Evolutionary conservation across 2,797 vertebrate species (phyloP), one percentile per base, ranked within the genome.

Genomic region (Mastacembelus armatus): DNA sequence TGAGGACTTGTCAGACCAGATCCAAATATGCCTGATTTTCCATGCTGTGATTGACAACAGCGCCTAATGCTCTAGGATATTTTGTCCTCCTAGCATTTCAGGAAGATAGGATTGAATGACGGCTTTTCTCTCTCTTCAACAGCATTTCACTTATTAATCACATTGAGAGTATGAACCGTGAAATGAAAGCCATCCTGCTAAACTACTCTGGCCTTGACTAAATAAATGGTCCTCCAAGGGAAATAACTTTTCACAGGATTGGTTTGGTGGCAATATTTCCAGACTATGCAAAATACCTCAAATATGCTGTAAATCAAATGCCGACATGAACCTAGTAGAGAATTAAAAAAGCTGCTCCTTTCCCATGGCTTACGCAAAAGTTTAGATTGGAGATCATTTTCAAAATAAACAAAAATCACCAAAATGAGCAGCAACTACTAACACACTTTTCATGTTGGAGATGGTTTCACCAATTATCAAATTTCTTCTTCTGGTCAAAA

Each of bases 141-240:
- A 82, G 86, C 85, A 70, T 93, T 93, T 93, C 91, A 89, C 88
- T 90, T 93, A 92, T 93, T 94, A 94, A 94, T 94, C 92, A 91
- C 90, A 91, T 92, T 91, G 90, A 89, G 88, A 80, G 88, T 91
- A 85, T 93, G 90, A 91, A 94, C 90, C 92, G 87, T 94, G 93
- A 94, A 94, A 94, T 94, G 90, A 93, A 93, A 93, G 87, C 82
- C 86, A 91, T 91, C 90, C 91, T 55, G 77, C 80, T 79, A 88
- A 92, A 93, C 88, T 89, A 85, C 84, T 85, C 80, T 48, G 75
- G 85, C 87, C 88, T 90, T 92, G 78, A 89, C 89, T 91, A 93
- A 91, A 91, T 92, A 91, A 90, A 92, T 91, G 85, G 82, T 88
- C 74, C 78, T 89, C 78, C 70, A 67, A 78, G 77, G 73, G 80